Evolutionary conservation across 2,888 invertebrate species (phyloP), one percentile per base, ranked within the genome.

Genomic region (Brenthis daphne): DNA sequence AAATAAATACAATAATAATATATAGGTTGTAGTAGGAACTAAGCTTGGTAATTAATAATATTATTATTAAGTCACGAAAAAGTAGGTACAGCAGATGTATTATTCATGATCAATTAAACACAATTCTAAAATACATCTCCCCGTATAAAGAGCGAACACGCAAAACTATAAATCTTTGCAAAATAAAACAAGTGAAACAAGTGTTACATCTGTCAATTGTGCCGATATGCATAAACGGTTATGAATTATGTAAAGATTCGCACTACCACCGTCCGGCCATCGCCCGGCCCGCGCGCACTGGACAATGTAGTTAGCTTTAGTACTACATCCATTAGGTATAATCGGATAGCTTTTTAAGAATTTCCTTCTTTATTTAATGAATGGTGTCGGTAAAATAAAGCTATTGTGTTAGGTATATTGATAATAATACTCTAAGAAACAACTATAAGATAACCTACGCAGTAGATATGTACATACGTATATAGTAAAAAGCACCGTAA

Each of bases 241-340:
- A 89, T 91, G 90, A 90, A 90, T 91, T 90, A 91, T 92, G 85
- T 89, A 89, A 86, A 85, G 82, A 83, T 81, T 73, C 81, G 81
- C 83, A 82, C 83, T 79, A 82, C 80, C 77, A 77, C 33, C 64
- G 54, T 33, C 51, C 64, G 60, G 64, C 43, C 47, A 57, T 71
- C 54, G 65, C 50, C 68, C 61, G 69, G 37, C 56, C 55, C 64
- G 65, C 58, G 67, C 61, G 67, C 48, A 60, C 70, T 76, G 78
- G 74, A 84, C 84, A 84, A 83, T 83, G 48, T 24, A 81, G 80
- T 79, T 78, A 72, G 70, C 77, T 64, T 51, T 51, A 20, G 58
- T 54, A 43, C 37, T 43, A 43, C 37, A 43, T 43, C 37, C 37
- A 43, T 43, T 43, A 43, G 37, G 11, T 43, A 43, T 43, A 43